phyloP scores from a whole-genome alignment of 2,113 vertebrate species.

The Leucosticte australis region DNA sequence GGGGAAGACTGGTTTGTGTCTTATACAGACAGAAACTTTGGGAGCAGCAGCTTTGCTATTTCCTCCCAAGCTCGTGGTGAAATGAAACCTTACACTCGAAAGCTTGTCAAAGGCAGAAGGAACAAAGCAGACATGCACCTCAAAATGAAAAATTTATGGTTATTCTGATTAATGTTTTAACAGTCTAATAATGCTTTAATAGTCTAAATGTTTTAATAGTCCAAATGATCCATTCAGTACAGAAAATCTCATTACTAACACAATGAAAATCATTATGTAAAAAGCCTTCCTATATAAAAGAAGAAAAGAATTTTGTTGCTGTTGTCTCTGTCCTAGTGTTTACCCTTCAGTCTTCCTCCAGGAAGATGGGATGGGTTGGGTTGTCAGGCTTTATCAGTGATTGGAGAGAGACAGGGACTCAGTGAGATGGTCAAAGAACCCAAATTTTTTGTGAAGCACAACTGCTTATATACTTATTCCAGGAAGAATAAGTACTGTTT shows the following conservation, averaged over 20 bases:
- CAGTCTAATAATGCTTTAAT: not conserved
- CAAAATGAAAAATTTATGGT: not conserved
- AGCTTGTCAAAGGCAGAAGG: not conserved
- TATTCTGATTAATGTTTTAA: not conserved
- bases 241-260: not conserved
- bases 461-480: not conserved
- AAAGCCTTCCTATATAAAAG: not conserved
- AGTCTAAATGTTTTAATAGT: not conserved
- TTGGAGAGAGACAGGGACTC: not conserved
- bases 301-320: not conserved
- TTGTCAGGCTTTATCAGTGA: not conserved
- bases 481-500: too few relatives aligned
- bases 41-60: not conserved
- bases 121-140: not conserved
- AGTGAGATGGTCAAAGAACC: not conserved
- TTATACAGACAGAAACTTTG: not conserved
- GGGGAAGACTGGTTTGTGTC: not conserved
- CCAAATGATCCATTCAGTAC: not conserved
- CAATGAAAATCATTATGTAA: not conserved
- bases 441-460: not conserved
- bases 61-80: not conserved
- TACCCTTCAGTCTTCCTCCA: not conserved
- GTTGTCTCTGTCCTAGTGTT: not conserved
- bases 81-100: not conserved
- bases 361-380: not conserved